Base-by-base conservation (phyloP, 1,140 invertebrate genomes). In the Cydia pomonella region DNA sequence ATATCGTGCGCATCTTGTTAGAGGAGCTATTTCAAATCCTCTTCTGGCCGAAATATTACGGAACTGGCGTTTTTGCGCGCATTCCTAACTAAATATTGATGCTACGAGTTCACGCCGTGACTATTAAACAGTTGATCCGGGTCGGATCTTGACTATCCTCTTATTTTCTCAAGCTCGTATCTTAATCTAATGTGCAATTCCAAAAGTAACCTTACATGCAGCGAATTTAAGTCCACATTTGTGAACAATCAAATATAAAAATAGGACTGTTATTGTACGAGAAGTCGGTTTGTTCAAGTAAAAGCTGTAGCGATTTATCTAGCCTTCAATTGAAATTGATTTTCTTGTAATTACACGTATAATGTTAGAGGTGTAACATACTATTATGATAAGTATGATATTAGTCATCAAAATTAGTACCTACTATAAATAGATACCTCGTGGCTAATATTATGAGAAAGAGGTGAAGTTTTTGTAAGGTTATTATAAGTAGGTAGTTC, bases 11-110 rank as follows among this genome's bases (percentile, higher is more conserved):
- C 29, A 18, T 29, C 64, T 69, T 69, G 29, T 69, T 33, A 69
- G 64, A 16, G 25, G 63, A 69, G 64, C 64, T 38, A 69, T 69
- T 69, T 13, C 16, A n/a, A 18, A 38, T 69, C 64, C 29, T 69
- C 64, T 66, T 77, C 77, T 78, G 74, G 73, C 79, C 77, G 77
- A 85, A 87, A 84, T 82, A 87, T 84, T 74, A 83, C 87, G 89
- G 89, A 89, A 88, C 82, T 85, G 63, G 77, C 29, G 82, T 88
- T 89, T 91, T 89, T 91, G 80, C 82, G 78, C 87, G 87, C 87
- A 89, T 89, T 86, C 85, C 81, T 82, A 83, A 75, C 78, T 88
- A 88, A 90, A 86, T 88, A 84, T 85, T 84, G 81, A 86, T 86
- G 79, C 62, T 82, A 71, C 77, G 75, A 73, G 75, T 79, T 84